phyloP scores from a whole-genome alignment of 2,113 vertebrate species.

The Platichthys stellatus region DNA sequence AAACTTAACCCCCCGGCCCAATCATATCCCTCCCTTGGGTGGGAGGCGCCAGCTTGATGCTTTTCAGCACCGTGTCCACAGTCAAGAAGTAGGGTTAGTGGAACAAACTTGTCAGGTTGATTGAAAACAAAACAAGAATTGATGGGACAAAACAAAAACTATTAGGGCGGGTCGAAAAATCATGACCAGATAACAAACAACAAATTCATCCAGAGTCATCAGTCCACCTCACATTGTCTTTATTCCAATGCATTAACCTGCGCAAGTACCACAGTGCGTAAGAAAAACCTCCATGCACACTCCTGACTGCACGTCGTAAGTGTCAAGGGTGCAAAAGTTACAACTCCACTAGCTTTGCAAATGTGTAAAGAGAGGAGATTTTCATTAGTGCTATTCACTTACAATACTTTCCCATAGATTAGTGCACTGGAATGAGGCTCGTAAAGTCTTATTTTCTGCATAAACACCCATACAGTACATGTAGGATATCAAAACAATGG shows the following conservation, averaged over 20 bases:
- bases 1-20: neutral
- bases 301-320: conserved; percentile 4
- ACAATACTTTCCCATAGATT: conserved; percentile 54
- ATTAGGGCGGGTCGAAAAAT: neutral
- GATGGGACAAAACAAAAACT: conserved; percentile 15
- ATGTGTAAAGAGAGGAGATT: conserved; percentile 13
- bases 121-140: neutral
- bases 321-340: conserved; percentile 25
- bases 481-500: conserved; percentile 41
- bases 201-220: conserved; percentile 22
- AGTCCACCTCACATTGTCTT: conserved; percentile 46
- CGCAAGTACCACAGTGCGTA: conserved; percentile 47
- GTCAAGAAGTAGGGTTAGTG: conserved; percentile 38
- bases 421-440: conserved; percentile 61
- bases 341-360: conserved; percentile 29
- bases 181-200: conserved; percentile 1
- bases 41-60: conserved; percentile 51
- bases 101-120: neutral
- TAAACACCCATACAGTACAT: conserved; percentile 45
- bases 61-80: conserved; percentile 62
- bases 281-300: conserved; percentile 20
- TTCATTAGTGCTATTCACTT: conserved; percentile 39
- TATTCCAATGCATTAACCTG: conserved; percentile 64
- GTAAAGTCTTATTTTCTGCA: conserved; percentile 25
- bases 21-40: neutral